phyloP scores from a whole-genome alignment of 2,888 invertebrate species.

The Caenorhabditis sp. region DNA sequence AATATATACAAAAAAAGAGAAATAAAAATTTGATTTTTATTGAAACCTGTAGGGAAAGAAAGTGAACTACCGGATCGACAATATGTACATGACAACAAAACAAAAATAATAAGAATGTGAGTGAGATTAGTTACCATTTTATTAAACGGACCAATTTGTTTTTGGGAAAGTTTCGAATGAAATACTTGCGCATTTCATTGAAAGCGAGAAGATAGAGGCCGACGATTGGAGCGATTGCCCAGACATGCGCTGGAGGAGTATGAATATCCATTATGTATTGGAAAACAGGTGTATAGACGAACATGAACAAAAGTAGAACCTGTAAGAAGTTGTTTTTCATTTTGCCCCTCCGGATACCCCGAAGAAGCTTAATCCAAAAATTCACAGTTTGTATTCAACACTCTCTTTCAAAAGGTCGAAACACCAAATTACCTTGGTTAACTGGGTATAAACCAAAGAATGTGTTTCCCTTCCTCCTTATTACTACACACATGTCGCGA shows the following conservation, averaged over 20 bases:
- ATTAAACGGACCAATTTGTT: slow-evolving; percentile 47
- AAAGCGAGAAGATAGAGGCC: slow-evolving; percentile 65
- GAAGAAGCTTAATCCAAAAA: neutral
- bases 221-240: slow-evolving; percentile 54
- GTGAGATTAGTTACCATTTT: slow-evolving; percentile 52
- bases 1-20: neutral
- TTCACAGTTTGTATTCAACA: neutral
- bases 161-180: slow-evolving; percentile 53
- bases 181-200: slow-evolving; percentile 65
- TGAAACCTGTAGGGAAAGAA: neutral
- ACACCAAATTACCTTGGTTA: neutral
- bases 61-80: neutral
- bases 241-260: slow-evolving; percentile 64
- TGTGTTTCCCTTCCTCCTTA: no score
- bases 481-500: no score
- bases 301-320: slow-evolving; percentile 67
- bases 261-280: slow-evolving; percentile 69
- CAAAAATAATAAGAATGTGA: no score
- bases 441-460: neutral
- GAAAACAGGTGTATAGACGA: slow-evolving; percentile 68
- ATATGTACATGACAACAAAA: neutral
- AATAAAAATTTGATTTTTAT: neutral
- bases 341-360: neutral
- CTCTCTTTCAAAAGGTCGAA: neutral
- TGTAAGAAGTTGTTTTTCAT: no score